A percentile compares a stretch with the other conserved stretches of the same genome.
phyloP scores from a whole-genome alignment of 1,140 invertebrate genomes.

The Eurosta solidaginis region DNA sequence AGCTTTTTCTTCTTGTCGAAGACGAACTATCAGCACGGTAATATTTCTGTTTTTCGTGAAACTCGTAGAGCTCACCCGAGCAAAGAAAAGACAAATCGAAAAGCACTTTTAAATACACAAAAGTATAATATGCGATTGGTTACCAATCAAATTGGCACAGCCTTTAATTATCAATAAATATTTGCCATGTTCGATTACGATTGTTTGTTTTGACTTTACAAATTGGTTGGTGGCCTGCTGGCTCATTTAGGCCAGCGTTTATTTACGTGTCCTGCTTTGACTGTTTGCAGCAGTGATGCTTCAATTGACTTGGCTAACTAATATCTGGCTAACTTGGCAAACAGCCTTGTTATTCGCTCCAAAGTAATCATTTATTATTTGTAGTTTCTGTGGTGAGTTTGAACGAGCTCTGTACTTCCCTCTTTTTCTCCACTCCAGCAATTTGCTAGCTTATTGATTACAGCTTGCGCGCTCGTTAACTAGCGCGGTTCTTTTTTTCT shows the following conservation, averaged over 20 bases:
- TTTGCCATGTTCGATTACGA: too few species aligned
- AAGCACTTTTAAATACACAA: too few species aligned
- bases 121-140: too few species aligned
- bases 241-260: background rate
- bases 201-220: background rate
- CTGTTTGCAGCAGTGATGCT: background rate
- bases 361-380: conserved; percentile 10
- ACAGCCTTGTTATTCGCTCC: background rate
- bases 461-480: background rate
- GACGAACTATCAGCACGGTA: too few species aligned
- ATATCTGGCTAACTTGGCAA: background rate
- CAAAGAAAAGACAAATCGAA: too few species aligned
- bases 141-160: too few species aligned
- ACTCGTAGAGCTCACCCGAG: too few species aligned
- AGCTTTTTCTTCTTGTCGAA: too few species aligned
- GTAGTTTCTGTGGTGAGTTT: background rate
- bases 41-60: too few species aligned
- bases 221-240: background rate
- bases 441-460: background rate
- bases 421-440: background rate
- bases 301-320: background rate
- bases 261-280: background rate
- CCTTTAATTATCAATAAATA: too few species aligned
- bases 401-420: background rate
- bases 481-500: background rate